Conservation (phyloP, 92 coral and sea anemone species). For the Actinernus sp. region DNA sequence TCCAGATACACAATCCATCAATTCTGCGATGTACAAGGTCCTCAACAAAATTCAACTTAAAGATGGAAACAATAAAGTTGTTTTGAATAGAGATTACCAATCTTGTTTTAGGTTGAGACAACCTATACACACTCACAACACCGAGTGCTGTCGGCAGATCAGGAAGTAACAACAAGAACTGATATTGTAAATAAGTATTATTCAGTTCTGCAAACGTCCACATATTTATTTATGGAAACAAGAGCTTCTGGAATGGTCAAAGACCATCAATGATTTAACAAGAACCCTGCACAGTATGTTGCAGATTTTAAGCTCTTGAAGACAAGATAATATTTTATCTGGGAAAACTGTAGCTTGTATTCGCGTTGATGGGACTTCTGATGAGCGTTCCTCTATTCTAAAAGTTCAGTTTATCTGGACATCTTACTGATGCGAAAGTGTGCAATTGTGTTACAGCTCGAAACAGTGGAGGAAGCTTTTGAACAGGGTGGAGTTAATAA, state of each 20-base stretch:
- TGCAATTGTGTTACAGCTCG: slow-evolving; percentile 47
- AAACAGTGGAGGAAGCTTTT: slow-evolving; percentile 64
- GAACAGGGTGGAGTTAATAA: slow-evolving; percentile 55
- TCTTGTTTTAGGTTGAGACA: too few species aligned
- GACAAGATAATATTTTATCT: slow-evolving; percentile 26
- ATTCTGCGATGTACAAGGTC: too few species aligned
- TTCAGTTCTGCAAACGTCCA: slow-evolving; percentile 43
- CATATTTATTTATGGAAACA: slow-evolving; percentile 61
- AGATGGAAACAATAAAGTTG: too few species aligned
- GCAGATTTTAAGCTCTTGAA: slow-evolving; percentile 60
- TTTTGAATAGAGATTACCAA: too few species aligned
- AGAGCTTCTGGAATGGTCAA: slow-evolving; percentile 51
- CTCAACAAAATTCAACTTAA: too few species aligned
- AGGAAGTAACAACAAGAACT: slow-evolving; percentile 48
- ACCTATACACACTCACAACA: too few species aligned
- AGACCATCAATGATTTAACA: slow-evolving; percentile 34
- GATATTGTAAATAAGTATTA: slow-evolving; percentile 57
- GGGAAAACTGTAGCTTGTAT: slow-evolving; percentile 47
- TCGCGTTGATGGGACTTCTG: slow-evolving; percentile 63
- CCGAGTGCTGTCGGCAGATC: too few species aligned
- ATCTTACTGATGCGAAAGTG: slow-evolving; percentile 17
- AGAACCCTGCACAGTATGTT: slow-evolving; percentile 59
- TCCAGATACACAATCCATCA: too few species aligned
- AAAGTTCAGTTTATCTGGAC: slow-evolving; percentile 65
- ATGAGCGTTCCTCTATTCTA: slow-evolving; percentile 44